Base-by-base conservation (phyloP, 2,113 vertebrate genomes). In the Alligator mississippiensis region DNA sequence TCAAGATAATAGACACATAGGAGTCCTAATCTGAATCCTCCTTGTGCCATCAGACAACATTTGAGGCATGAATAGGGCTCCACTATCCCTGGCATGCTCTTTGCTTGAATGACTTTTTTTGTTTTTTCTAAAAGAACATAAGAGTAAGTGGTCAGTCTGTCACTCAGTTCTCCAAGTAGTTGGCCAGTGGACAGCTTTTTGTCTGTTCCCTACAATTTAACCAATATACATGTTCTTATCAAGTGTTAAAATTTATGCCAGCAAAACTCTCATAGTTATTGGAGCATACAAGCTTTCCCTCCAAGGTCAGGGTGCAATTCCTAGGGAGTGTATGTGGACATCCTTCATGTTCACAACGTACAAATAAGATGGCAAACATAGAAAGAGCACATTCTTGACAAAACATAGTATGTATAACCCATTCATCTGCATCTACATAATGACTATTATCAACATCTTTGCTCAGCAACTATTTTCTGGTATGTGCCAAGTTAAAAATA, bases 11-110 rank as follows among this genome's bases (percentile, higher is more conserved):
- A 55, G n/a, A 87, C 74, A 38, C 21, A 16, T 54, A 76, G 28
- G 10, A 86, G 2, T 82, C 57, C 82, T 84, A 84, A 90, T 70
- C n/a, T 88, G 55, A 90, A 25, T 47, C 17, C 34, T 90, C 87
- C 59, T 47, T 16, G 3, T 80, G 22, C 77, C 9, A 90, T 2
- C 8, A 55, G 47, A 90, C 64, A 21, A 70, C 76, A 92, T 55
- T 27, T 76, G 90, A 21, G 63, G 16, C 55, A 59, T 17, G 84
- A 76, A 83, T 77, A 61, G 70, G 88, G 30, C 57, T 88, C 8
- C 85, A 90, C 55, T 91, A 34, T 30, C 17, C 80, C 27, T 7
- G 75, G 5, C 9, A 87, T 47, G 47, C 11, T 72, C 60, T 87
- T 89, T 83, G 34, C 11, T 25, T 87, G 80, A 87, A 76, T 30